phyloP scores from a whole-genome alignment of 2,888 invertebrate genomes.

The Acanthosepion esculentum region DNA sequence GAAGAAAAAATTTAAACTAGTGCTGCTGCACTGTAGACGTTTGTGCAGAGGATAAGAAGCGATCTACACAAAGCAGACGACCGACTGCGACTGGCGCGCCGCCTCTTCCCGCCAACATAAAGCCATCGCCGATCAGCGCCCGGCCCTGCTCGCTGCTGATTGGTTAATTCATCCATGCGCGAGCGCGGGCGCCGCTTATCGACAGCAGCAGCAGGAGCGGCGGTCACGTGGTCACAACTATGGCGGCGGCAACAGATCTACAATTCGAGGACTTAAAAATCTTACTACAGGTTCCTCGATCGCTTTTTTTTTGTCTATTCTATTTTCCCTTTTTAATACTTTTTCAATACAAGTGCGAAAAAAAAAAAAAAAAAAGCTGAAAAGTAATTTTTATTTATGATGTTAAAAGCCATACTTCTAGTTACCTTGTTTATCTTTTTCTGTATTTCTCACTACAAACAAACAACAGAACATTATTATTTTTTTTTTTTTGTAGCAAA shows the following conservation, averaged over 20 bases:
- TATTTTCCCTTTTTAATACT: not conserved
- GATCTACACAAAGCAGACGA: slow-evolving; percentile 42
- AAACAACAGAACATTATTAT: not conserved
- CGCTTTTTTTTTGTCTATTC: not conserved
- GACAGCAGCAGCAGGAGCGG: not conserved
- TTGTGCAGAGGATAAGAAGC: not conserved
- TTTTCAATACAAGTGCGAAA: not conserved
- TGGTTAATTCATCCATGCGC: not conserved
- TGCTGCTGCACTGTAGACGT: not conserved
- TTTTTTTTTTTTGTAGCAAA: not conserved
- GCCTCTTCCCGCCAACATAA: slow-evolving; percentile 44
- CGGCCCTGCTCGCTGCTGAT: not conserved
- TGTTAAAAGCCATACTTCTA: not conserved
- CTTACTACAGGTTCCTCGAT: slow-evolving; percentile 46
- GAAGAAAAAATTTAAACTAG: slow-evolving; percentile 40
- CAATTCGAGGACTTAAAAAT: slow-evolving; percentile 44
- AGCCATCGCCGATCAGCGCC: not conserved
- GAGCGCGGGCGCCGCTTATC: not conserved
- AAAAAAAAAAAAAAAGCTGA: too few species aligned
- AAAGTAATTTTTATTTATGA: not conserved
- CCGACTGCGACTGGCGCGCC: slow-evolving; percentile 15
- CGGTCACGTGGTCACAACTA: slow-evolving; percentile 38
- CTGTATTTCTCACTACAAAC: not conserved
- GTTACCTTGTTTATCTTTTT: not conserved
- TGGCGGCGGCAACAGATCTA: slow-evolving; percentile 39